Evolutionary conservation across 2,113 vertebrate genomes (phyloP).

Genomic region (Azemiops feae): DNA sequence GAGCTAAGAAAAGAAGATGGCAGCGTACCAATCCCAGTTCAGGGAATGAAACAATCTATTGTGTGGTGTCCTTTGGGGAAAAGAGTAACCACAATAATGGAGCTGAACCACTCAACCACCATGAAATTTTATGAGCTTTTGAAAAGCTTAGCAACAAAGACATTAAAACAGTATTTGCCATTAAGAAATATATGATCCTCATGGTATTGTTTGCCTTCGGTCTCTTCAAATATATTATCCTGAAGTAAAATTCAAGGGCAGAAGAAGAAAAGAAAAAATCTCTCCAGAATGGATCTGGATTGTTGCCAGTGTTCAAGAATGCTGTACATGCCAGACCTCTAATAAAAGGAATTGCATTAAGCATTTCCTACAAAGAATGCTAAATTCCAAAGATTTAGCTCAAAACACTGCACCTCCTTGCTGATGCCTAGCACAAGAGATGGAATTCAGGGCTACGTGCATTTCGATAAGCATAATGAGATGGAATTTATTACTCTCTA

Average conservation of each 20-base stretch:
- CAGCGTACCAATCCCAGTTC: not conserved
- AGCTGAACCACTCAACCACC: not conserved
- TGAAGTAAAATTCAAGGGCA: slow-evolving; percentile 48
- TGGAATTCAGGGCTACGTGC: slow-evolving; percentile 42
- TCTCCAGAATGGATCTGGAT: slow-evolving; percentile 37
- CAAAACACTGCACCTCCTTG: slow-evolving; percentile 18
- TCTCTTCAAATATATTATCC: slow-evolving; percentile 1
- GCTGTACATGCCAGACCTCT: slow-evolving; percentile 15
- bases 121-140: not conserved
- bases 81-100: not conserved
- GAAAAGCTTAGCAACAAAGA: not conserved
- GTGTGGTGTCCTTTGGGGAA: not conserved
- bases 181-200: slow-evolving; percentile 6
- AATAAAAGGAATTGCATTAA: slow-evolving; percentile 41
- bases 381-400: slow-evolving; percentile 37
- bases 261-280: not conserved
- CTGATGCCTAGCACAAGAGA: slow-evolving; percentile 36
- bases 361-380: not conserved
- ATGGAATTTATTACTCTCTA: slow-evolving; percentile 51
- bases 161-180: slow-evolving; percentile 11
- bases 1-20: not conserved
- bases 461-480: slow-evolving; percentile 50
- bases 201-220: not conserved
- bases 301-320: slow-evolving; percentile 37
- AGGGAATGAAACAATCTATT: not conserved